Conservation (phyloP, 2,888 invertebrate species). For the Dicyrtomina minuta region DNA sequence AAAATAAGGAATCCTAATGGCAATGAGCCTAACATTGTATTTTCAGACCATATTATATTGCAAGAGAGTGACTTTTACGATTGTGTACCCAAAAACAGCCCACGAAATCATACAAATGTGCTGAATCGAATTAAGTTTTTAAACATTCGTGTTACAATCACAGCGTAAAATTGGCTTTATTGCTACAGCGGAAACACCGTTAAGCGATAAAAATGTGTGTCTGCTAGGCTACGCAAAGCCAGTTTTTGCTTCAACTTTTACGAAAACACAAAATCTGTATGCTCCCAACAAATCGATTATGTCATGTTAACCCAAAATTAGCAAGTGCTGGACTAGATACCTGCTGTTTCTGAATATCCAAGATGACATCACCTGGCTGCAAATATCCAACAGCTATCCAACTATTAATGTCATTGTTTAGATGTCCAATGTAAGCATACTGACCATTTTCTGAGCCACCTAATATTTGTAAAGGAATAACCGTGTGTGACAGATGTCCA, state of each 20-base stretch:
- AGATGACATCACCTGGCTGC: slow-evolving; percentile 52
- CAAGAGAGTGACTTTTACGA: too few relatives aligned
- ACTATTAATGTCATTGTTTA: slow-evolving; percentile 49
- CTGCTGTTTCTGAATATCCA: slow-evolving; percentile 53
- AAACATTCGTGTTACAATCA: not conserved
- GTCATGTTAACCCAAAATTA: not conserved
- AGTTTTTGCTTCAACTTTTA: not conserved
- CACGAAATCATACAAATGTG: not conserved
- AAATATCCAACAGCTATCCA: slow-evolving; percentile 53
- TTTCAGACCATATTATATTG: too few relatives aligned
- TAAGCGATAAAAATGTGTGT: too few relatives aligned
- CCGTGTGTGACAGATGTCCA: slow-evolving; percentile 7
- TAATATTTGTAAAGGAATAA: slow-evolving; percentile 56
- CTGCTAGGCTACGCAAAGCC: not conserved
- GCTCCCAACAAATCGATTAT: not conserved
- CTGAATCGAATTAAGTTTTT: too few relatives aligned
- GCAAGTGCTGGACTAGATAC: slow-evolving; percentile 26
- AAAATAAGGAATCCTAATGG: too few relatives aligned
- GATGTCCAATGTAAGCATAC: slow-evolving; percentile 56
- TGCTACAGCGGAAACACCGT: too few relatives aligned
- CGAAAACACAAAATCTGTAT: not conserved
- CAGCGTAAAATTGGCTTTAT: too few relatives aligned
- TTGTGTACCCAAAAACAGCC: not conserved
- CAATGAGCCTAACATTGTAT: too few relatives aligned
- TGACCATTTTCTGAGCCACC: slow-evolving; percentile 61